Percentiles rank a stretch among this genome's conserved stretches.
These are phyloP conservation scores for Troides oblongomaculatus DNA, from an alignment of 2,888 invertebrate genomes.

Conservation along the genomic window DNA sequence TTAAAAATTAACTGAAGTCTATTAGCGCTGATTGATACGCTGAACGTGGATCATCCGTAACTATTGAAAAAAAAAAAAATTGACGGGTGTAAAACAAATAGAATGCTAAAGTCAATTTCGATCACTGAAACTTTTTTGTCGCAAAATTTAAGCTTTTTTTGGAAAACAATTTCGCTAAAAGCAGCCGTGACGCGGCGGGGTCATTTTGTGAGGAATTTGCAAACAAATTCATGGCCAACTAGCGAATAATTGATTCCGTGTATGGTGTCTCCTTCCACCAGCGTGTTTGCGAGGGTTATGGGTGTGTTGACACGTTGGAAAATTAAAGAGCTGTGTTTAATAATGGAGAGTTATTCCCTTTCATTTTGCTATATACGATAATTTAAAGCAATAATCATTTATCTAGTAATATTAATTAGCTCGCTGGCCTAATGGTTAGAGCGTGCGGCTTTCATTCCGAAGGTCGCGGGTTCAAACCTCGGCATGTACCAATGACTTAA, in stretches of 20 bases:
- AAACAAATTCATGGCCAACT: slow-evolving; percentile 26
- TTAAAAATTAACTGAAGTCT: background rate
- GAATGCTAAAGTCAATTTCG: slow-evolving; percentile 21
- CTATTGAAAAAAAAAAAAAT: background rate
- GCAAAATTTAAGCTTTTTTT: slow-evolving; percentile 24
- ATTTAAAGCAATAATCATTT: no score
- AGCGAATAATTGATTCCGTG: slow-evolving; percentile 27
- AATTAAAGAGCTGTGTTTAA: slow-evolving; percentile 4
- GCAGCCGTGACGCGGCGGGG: slow-evolving; percentile 18
- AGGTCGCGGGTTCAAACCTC: no score
- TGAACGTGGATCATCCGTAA: slow-evolving; percentile 4
- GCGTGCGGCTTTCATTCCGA: no score
- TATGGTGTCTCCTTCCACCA: slow-evolving; percentile 16
- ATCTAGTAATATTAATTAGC: no score
- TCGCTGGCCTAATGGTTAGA: no score
- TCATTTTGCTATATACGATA: no score
- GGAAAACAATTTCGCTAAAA: slow-evolving; percentile 27
- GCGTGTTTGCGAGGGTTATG: slow-evolving; percentile 17
- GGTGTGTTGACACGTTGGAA: slow-evolving; percentile 8
- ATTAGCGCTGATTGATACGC: slow-evolving; percentile 10
- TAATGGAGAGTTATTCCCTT: background rate
- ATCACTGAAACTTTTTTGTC: slow-evolving; percentile 26
- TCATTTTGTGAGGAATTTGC: slow-evolving; percentile 23
- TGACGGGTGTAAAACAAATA: slow-evolving; percentile 16
- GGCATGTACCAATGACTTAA: no score